A percentile compares a stretch with the other conserved stretches of the same genome.
Evolutionary conservation across 1,140 invertebrate species (phyloP).

Genomic region (honey bee (Apis mellifera)): Amel_HAv3.1 CM009946.2:6200501-6201000

Average conservation of each 20-base stretch:
- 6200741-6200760: constrained; percentile 4
- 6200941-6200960: not conserved
- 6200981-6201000: constrained; percentile 28
- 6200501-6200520: no score
- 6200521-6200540: no score
- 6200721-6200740: not conserved
- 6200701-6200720: constrained; percentile 31
- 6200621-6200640: no score
- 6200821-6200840: no score
- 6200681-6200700: not conserved
- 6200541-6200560: no score
- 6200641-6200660: not conserved
- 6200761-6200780: not conserved
- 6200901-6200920: no score
- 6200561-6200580: no score
- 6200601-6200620: no score
- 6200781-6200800: not conserved
- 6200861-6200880: not conserved
- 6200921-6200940: not conserved
- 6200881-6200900: not conserved
- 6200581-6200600: no score
- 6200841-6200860: not conserved
- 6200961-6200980: not conserved
- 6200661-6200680: not conserved
- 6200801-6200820: no score